A percentile compares a stretch with the other conserved stretches of the same genome.
Evolutionary conservation across 2,113 vertebrate species (phyloP).

Genomic region (Saccopteryx leptura): DNA sequence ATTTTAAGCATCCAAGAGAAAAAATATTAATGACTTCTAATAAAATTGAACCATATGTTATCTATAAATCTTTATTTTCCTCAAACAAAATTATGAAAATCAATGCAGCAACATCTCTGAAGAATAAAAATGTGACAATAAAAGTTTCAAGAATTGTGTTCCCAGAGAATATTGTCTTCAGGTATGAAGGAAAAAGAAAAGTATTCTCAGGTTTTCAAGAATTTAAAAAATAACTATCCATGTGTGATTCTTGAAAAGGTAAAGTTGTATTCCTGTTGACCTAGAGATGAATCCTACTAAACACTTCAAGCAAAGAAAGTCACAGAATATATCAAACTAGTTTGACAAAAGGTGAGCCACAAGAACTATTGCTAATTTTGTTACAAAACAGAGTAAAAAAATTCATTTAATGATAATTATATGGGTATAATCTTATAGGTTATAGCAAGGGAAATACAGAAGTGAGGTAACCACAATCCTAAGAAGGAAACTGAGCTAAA

Average conservation of each 20-base stretch:
- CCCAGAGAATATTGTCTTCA: background rate
- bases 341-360: background rate
- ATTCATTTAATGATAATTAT: constrained; percentile 7
- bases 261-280: background rate
- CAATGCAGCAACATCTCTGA: background rate
- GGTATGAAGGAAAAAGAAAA: constrained; percentile 26
- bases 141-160: constrained; percentile 52
- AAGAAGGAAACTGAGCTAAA: background rate
- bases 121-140: background rate
- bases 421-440: background rate
- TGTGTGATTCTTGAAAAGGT: background rate
- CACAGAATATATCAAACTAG: background rate
- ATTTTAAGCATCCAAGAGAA: constrained; percentile 56
- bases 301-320: background rate
- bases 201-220: background rate
- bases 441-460: background rate
- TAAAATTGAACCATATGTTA: constrained; percentile 38
- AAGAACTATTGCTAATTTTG: background rate
- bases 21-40: constrained; percentile 42
- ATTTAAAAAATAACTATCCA: background rate
- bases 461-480: background rate
- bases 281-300: background rate
- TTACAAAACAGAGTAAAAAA: background rate
- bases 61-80: constrained; percentile 56
- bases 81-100: constrained; percentile 63